phyloP scores from a whole-genome alignment of 2,888 invertebrate species.

The Ceriagrion tenellum region DNA sequence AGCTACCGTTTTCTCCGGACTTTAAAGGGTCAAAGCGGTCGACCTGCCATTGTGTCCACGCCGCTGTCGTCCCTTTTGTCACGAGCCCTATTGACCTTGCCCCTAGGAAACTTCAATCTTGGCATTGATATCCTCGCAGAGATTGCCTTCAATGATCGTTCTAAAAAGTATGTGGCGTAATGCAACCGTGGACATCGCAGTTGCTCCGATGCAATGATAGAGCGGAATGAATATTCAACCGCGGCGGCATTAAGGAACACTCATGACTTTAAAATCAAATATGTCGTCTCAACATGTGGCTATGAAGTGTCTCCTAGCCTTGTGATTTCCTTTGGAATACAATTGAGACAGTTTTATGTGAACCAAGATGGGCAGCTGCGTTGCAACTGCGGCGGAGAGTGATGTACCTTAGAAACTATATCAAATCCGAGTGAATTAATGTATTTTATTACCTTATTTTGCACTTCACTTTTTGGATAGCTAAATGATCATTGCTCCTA shows the following conservation, averaged over 20 bases:
- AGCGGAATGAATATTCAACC: background rate
- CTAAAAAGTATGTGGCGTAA: background rate
- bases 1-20: background rate
- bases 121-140: background rate
- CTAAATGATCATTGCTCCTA: too few species aligned
- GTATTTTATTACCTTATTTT: too few species aligned
- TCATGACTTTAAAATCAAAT: background rate
- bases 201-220: background rate
- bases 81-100: background rate
- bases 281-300: background rate
- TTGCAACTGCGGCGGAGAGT: too few species aligned
- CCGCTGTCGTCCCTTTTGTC: background rate
- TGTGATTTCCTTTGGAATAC: background rate
- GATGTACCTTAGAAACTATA: too few species aligned
- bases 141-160: background rate
- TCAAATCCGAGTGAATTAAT: too few species aligned
- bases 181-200: background rate
- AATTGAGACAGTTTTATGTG: background rate
- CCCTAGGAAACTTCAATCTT: background rate
- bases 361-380: too few species aligned
- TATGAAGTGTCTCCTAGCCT: too few species aligned
- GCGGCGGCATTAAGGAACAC: background rate
- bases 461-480: too few species aligned
- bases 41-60: slow-evolving; percentile 8
- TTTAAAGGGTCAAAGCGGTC: background rate